These are phyloP conservation scores for Muscicapa comitata DNA, from an alignment of 2,797 vertebrate species.

Conservation along the genomic window DNA sequence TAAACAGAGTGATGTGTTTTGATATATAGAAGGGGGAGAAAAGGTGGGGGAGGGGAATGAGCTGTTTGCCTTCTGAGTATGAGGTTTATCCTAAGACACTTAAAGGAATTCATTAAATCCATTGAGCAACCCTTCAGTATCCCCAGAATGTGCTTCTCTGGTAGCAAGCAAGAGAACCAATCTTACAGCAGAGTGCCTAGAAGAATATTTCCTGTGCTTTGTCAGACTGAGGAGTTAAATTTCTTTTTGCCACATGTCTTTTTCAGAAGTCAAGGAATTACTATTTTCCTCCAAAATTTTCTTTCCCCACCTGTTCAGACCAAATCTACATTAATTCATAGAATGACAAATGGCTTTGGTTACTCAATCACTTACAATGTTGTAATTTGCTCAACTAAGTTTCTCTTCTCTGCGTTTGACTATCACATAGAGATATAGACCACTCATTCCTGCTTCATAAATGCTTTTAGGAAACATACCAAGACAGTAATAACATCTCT, in stretches of 20 bases:
- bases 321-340: not conserved
- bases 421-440: not conserved
- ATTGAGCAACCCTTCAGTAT: not conserved
- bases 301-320: not conserved
- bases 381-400: not conserved
- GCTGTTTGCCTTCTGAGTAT: not conserved
- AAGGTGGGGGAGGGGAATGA: accelerated
- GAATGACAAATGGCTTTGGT: not conserved
- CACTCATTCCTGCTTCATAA: not conserved
- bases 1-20: not conserved
- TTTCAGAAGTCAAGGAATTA: not conserved
- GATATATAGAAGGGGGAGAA: not conserved
- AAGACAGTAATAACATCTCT: not conserved
- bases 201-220: not conserved
- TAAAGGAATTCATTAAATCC: not conserved
- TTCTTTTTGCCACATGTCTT: not conserved
- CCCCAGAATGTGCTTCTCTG: not conserved
- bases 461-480: not conserved
- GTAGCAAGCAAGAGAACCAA: not conserved
- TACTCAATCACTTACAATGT: not conserved
- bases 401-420: not conserved
- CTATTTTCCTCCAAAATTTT: not conserved
- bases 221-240: not conserved
- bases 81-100: not conserved
- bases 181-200: not conserved